Conservation (phyloP, 2,797 vertebrate species). For the Sebastes iracundus region DNA sequence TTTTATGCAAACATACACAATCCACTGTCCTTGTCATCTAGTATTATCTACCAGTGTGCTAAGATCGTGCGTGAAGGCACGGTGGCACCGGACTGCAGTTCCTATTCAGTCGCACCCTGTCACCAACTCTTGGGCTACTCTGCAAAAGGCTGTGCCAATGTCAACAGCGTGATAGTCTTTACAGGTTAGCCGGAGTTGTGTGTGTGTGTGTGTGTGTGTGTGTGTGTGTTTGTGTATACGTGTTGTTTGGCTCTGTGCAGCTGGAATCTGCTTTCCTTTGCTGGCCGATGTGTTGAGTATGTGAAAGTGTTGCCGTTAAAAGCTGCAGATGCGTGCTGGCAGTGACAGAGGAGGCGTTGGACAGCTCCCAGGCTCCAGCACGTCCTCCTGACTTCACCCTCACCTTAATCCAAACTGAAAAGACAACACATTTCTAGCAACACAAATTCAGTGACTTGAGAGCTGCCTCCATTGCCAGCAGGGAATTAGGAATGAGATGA, state of each 20-base stretch:
- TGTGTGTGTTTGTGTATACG: neutral
- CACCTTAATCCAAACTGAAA: slow-evolving; percentile 64
- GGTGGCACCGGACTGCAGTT: neutral
- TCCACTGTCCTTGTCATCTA: slow-evolving; percentile 3
- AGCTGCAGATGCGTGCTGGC: slow-evolving; percentile 29
- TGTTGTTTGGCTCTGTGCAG: neutral
- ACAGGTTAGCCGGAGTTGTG: neutral
- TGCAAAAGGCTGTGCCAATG: slow-evolving; percentile 3
- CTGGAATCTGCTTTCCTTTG: slow-evolving; percentile 10
- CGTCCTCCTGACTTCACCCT: slow-evolving; percentile 22
- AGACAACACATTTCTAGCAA: slow-evolving; percentile 41
- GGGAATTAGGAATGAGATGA: slow-evolving; percentile 62
- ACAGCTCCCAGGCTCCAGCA: slow-evolving; percentile 32
- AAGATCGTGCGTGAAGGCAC: neutral
- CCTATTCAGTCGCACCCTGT: neutral
- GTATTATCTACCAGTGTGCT: neutral
- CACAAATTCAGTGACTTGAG: slow-evolving; percentile 43
- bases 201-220: neutral
- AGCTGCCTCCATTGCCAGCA: slow-evolving; percentile 42
- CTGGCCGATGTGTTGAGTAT: neutral
- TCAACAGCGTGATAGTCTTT: neutral
- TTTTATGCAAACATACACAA: neutral
- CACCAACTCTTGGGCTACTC: neutral
- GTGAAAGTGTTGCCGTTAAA: slow-evolving; percentile 38
- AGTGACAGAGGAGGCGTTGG: slow-evolving; percentile 47